Base-by-base conservation (phyloP, 2,113 vertebrate species). In the Caranx ignobilis region DNA sequence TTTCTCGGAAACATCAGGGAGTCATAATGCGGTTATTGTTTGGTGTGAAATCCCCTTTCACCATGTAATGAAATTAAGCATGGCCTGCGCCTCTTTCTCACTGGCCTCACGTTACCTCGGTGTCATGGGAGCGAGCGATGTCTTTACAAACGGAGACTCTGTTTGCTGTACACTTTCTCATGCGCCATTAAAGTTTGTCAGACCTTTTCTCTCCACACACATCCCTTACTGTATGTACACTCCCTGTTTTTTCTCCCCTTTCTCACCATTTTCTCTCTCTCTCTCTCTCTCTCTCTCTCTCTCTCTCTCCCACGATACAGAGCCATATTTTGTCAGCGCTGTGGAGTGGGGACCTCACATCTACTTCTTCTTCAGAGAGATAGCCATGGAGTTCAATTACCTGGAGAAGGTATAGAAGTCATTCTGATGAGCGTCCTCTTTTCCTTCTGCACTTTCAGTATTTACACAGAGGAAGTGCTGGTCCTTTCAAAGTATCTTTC, bases 331-430 rank as follows among this genome's bases (percentile, higher is more conserved):
- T 0, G 96, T 99, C 86, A 98, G 96, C 0, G 95, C 97, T 0
- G 97, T 99, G 89, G 97, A 99, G 69, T 99, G 97, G 96, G 96
- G 94, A 48, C 95, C 95, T 72, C 98, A 99, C 52, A 95, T 99
- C 85, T 99, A 99, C 92, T 99, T 99, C 95, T 99, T 99, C 95
- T 99, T 99, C 95, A 91, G 97, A 64, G 98, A 99, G 92, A 98
- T 99, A 1, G 98, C 98, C n/a, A 98, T 99, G 96, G 98, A 99
- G 91, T 99, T 97, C 87, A 99, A 97, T 93, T 99, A 98, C 88
- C 92, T 99, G 89, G 98, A 99, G 92, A 99, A 99, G 97, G 98
- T 99, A 88, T 32, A 43, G 66, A 19, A 61, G 31, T 59, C n/a
- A 4, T 54, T 79, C 31, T 34, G 45, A 37, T 13, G 43, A 54